Conservation (phyloP, 2,113 vertebrate genomes). For the Marcusenius ussheri region DNA sequence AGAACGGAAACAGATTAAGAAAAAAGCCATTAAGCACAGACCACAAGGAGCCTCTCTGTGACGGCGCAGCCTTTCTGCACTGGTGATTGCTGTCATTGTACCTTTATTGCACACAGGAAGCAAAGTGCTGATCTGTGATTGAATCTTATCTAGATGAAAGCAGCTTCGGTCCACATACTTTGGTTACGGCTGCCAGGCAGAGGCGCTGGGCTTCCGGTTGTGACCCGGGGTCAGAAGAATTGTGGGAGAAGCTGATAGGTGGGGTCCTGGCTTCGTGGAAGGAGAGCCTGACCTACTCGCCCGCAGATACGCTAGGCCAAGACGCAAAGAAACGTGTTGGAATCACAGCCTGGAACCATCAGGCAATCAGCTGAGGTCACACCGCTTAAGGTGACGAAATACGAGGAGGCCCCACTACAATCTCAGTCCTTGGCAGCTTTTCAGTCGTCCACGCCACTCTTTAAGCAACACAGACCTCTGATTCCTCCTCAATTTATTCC, state of each 20-base stretch:
- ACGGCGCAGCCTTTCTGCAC: background rate
- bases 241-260: background rate
- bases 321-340: background rate
- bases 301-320: background rate
- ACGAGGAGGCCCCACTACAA: too few species aligned
- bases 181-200: background rate
- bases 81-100: background rate
- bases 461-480: too few species aligned
- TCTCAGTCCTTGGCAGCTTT: background rate
- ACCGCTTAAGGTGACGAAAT: background rate
- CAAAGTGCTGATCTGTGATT: background rate
- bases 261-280: background rate
- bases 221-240: background rate
- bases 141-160: slow-evolving; percentile 2
- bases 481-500: background rate
- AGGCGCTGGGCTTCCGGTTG: background rate
- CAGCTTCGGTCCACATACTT: background rate
- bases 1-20: background rate
- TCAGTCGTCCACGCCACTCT: too few species aligned
- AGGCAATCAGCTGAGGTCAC: background rate
- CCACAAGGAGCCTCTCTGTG: background rate
- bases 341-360: background rate
- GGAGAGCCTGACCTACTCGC: background rate
- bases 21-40: background rate
- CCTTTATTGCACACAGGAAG: background rate